Percentiles rank a stretch among this genome's conserved stretches.
These are phyloP conservation scores for Siderastrea siderea DNA, from an alignment of 92 coral and sea anemone species.

Conservation along the genomic window DNA sequence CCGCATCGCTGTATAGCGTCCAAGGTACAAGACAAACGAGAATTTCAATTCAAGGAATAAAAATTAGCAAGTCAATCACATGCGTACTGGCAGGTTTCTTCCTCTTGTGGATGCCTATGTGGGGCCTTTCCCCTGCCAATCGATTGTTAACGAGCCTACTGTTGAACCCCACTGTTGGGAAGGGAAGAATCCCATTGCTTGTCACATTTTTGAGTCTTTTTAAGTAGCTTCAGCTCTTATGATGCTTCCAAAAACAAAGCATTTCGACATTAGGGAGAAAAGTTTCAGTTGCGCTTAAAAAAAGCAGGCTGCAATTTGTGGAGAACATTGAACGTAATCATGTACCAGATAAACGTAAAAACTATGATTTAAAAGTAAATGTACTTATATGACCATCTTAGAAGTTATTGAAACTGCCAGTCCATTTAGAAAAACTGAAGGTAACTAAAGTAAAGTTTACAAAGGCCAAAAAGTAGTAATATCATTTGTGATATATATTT, in stretches of 20 bases:
- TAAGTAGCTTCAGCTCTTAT: constrained; percentile 38
- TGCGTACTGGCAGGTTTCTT: constrained; percentile 22
- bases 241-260: constrained; percentile 26
- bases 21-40: not conserved
- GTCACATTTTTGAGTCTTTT: constrained; percentile 36
- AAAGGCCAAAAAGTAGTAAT: no score
- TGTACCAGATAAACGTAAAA: not conserved
- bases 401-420: not conserved
- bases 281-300: not conserved
- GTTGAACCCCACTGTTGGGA: no score
- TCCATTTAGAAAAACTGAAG: not conserved
- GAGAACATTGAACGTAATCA: not conserved
- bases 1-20: not conserved
- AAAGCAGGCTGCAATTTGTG: not conserved
- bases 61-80: constrained; percentile 24
- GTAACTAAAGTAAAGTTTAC: no score
- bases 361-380: not conserved
- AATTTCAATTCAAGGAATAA: constrained; percentile 29
- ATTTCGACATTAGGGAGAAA: constrained; percentile 10
- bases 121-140: constrained; percentile 31
- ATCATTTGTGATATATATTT: no score
- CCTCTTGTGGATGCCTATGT: constrained; percentile 40
- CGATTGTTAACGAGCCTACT: constrained; percentile 11
- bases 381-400: constrained; percentile 19
- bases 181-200: constrained; percentile 12